A percentile compares a stretch with the other conserved stretches of the same genome.
Evolutionary conservation across 1,140 invertebrate species (phyloP).

Genomic region (Sitodiplosis mosellana): DNA sequence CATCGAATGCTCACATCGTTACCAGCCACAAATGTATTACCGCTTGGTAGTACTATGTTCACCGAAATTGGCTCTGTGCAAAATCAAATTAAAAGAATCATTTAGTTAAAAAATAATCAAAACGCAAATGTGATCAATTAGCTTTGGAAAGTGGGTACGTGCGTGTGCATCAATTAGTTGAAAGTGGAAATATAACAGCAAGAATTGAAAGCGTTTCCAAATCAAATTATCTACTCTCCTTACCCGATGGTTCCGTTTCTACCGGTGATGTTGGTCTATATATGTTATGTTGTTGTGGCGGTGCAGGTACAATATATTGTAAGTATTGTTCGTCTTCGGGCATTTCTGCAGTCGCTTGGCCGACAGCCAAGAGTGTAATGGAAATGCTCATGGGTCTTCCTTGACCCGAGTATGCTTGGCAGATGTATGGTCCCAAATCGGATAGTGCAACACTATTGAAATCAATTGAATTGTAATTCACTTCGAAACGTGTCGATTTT

Average conservation of each 20-base stretch:
- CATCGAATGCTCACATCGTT: constrained; percentile 52
- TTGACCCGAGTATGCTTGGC: constrained; percentile 68
- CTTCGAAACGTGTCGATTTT: constrained; percentile 48
- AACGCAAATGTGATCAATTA: no score
- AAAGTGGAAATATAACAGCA: no score
- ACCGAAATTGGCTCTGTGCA: constrained; percentile 37
- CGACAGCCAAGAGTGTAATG: constrained; percentile 48
- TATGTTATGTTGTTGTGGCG: constrained; percentile 12
- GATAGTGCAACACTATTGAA: constrained; percentile 49
- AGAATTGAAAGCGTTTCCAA: not conserved
- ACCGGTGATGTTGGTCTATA: constrained; percentile 25
- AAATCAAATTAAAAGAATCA: constrained; percentile 1
- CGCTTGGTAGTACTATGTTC: constrained; percentile 32
- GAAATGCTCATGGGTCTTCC: constrained; percentile 58
- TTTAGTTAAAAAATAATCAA: no score
- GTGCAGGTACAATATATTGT: constrained; percentile 33
- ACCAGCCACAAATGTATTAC: constrained; percentile 36
- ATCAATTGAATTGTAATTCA: constrained; percentile 51
- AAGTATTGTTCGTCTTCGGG: constrained; percentile 30
- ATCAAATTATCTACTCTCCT: not conserved
- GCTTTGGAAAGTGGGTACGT: not conserved
- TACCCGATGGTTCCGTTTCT: not conserved
- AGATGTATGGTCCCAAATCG: constrained; percentile 65
- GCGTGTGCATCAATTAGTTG: no score
- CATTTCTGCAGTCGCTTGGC: constrained; percentile 31